Percentiles rank a stretch among this genome's conserved stretches.
phyloP scores from a whole-genome alignment of 2,888 invertebrate species.

The Mechanitis mazaeus region DNA sequence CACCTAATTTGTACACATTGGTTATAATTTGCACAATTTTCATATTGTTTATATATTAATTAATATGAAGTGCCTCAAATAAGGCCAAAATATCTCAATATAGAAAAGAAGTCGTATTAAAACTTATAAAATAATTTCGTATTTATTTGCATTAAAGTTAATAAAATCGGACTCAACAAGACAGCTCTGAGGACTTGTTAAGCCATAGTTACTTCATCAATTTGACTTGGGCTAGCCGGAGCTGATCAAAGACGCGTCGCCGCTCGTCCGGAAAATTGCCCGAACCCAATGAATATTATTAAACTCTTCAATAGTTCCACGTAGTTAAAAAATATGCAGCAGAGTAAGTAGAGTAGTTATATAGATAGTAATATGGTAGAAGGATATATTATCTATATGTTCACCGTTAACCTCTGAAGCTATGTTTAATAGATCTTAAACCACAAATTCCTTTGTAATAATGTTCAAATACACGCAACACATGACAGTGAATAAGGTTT shows the following conservation, averaged over 20 bases:
- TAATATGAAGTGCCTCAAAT: too few species aligned
- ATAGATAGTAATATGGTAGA: neutral
- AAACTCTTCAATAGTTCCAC: constrained; percentile 71
- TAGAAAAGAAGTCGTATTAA: neutral
- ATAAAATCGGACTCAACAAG: constrained; percentile 34
- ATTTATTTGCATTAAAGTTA: neutral
- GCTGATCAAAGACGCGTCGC: constrained; percentile 72
- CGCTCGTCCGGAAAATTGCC: constrained; percentile 73
- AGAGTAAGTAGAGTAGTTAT: constrained; percentile 8
- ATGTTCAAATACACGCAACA: neutral
- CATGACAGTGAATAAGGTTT: constrained; percentile 1
- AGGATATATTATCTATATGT: too few species aligned
- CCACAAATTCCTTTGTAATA: too few species aligned
- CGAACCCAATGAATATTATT: constrained; percentile 76
- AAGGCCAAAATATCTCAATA: too few species aligned
- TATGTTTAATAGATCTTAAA: too few species aligned
- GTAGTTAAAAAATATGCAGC: constrained; percentile 53
- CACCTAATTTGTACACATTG: neutral
- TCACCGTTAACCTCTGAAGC: too few species aligned
- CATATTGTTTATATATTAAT: neutral
- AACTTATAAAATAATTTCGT: neutral
- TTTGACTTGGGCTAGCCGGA: constrained; percentile 56
- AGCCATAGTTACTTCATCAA: constrained; percentile 52
- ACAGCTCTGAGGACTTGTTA: constrained; percentile 40
- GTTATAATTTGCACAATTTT: neutral